Evolutionary conservation across 2,888 invertebrate species (phyloP), one percentile per base, ranked within the genome.

Genomic region (Yponomeuta malinellus): DNA sequence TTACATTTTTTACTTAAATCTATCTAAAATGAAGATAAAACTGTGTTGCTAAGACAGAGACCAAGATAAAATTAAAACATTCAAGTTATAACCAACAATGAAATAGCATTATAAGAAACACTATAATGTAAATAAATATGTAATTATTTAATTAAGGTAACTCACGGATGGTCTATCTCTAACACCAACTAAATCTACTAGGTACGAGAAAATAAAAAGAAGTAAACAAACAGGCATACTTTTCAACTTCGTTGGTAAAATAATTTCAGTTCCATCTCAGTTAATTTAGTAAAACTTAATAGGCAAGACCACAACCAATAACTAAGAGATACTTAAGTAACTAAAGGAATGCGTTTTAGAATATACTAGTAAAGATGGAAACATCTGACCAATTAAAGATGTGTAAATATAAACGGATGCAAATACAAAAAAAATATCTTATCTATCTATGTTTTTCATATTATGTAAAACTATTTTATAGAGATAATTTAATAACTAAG

Each of bases 241-340:
- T 33, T n/a, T 75, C 78, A 83, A 87, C 86, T 91, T 92, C 91
- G 91, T 92, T 92, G 92, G 91, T 92, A 90, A 90, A 43, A 90
- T 65, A 43, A 90, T 87, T 90, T 89, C 89, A 88, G 85, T 87
- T 89, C 88, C 89, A 86, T 85, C 86, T 84, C 86, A 87, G 85
- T 87, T 83, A 85, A 86, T 89, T 89, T 88, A 81, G 87, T 90
- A 86, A 72, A 90, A 91, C 91, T 90, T 93, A 92, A 90, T 90
- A 92, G 92, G 93, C 93, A 93, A 93, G 93, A 93, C 92, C 93
- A 93, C 92, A 93, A 93, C 93, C 92, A 89, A 92, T 91, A 92
- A 89, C 92, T 23, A 23, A 23, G 92, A 92, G n/a, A 92, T 93
- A 92, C 92, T 91, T 63, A 70, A 9, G 48, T 37, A 83, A 83